Evolutionary conservation across 2,113 vertebrate species (phyloP), one percentile per base, ranked within the genome.

Genomic region (Bostrychus sinensis): DNA sequence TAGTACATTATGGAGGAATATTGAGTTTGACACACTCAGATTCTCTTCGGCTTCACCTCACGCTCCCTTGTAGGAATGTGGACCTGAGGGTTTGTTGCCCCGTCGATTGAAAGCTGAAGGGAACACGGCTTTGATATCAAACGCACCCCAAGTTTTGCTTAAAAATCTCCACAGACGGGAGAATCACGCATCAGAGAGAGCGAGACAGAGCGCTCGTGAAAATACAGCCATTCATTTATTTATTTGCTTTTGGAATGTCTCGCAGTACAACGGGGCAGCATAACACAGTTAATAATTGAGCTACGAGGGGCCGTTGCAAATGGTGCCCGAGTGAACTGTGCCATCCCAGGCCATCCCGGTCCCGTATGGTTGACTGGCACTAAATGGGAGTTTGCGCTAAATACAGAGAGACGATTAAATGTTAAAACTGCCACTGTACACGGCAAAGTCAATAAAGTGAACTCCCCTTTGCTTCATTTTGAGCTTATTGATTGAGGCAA

Each of bases 351-450:
- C 66, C 76, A 74, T 66, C 79, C 70, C 66, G 68, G 75, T 78
- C 87, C 63, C 75, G 75, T 67, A 75, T 82, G 56, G 83, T 74
- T 83, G 84, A 76, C 76, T 62, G 72, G 73, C 83, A 73, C 88
- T 90, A 88, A 91, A 89, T 84, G 84, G 84, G 81, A 90, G 84
- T 89, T 84, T 84, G 82, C 82, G 89, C 91, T 89, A 91, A 90
- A 91, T 90, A 89, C 89, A 91, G 85, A 86, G 86, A 93, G 90
- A 92, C 90, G 91, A 92, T 92, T 92, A 92, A 91, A 92, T 88
- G 90, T 90, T 89, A 92, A 92, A 89, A 89, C 91, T 90, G 91
- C 91, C 90, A 93, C 91, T 92, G 89, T 86, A 92, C 90, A 82
- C 89, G 69, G 71, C 89, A 83, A 91, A 92, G 90, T 90, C 91